Evolutionary conservation across 1,140 invertebrate species (phyloP), one percentile per base, ranked within the genome.

Genomic region (Solenopsis invicta): DNA sequence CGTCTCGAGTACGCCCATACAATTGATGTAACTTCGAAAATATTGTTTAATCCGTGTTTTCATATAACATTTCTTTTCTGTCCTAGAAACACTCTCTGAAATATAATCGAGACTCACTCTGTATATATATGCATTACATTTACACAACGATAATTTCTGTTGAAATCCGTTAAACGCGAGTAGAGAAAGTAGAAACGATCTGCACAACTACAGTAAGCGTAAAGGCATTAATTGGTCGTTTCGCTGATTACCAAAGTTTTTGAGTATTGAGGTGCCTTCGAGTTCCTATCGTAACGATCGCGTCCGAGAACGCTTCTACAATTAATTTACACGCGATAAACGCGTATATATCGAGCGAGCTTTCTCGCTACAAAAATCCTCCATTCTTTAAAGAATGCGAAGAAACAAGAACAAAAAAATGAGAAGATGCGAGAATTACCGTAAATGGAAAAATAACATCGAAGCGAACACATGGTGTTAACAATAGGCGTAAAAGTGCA

Each of bases 221-320:
- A 90, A 69, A 90, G 89, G 82, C 89, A 62, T 86, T 88, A 87
- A 21, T 91, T 91, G 89, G 82, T 91, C 81, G 45, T 52, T 77
- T 67, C 45, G 66, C 61, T 67, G 89, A 81, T 88, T 77, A 34
- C 59, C 59, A 24, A 78, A 72, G 50, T 74, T 87, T 77, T 66
- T 21, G 29, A 80, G 61, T 24, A 72, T 50, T 34, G n/a, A 62
- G 18, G 45, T 61, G 54, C 80, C 69, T 41, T 61, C 37, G 21
- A 59, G 18, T 59, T 24, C 1, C 13, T 77, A 62, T 34, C 16
- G 18, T 59, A 56, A 34, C 48, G 21, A 62, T 62, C 59, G 21
- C 29, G 34, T 82, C 13, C 37, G 24, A 61, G 16, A 16, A 61
- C 29, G 6, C 24, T 74, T 61, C n/a, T 50, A 54, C 13, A 82